Conservation (phyloP, 2,888 invertebrate species). For the Myopa testacea region DNA sequence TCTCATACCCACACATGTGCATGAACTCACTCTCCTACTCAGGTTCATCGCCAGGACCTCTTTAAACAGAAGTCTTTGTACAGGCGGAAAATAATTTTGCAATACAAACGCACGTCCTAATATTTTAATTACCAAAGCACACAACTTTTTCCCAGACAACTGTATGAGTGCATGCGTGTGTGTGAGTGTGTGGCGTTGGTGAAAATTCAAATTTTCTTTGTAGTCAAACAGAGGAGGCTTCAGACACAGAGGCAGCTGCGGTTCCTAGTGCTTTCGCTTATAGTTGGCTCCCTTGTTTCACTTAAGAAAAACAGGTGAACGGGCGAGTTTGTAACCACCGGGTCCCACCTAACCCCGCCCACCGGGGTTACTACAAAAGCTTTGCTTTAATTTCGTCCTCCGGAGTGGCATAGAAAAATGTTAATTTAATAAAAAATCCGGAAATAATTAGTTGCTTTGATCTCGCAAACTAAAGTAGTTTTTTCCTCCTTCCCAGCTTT, state of each 20-base stretch:
- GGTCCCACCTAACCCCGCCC: not conserved
- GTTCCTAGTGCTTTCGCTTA: constrained; percentile 44
- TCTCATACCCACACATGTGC: not conserved
- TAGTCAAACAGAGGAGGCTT: not conserved
- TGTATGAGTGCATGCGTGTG: constrained; percentile 12
- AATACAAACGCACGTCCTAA: constrained; percentile 54
- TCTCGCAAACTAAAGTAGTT: constrained; percentile 50
- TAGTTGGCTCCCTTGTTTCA: constrained; percentile 33
- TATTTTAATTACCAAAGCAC: constrained; percentile 55
- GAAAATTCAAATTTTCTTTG: constrained; percentile 38
- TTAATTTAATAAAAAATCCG: constrained; percentile 65
- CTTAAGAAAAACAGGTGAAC: not conserved
- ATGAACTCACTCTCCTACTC: constrained; percentile 12
- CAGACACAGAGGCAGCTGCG: not conserved
- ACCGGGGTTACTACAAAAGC: not conserved
- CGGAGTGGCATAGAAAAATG: constrained; percentile 52
- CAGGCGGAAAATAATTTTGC: constrained; percentile 53
- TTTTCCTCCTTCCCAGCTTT: not conserved
- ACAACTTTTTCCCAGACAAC: constrained; percentile 34
- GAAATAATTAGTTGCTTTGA: constrained; percentile 67
- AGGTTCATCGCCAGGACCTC: constrained; percentile 24
- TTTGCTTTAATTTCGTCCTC: constrained; percentile 37
- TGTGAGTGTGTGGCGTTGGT: not conserved
- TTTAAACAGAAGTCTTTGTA: constrained; percentile 25
- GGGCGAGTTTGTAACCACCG: not conserved